These are phyloP conservation scores for Tortrix viridana DNA, from an alignment of 2,888 invertebrate species.

Conservation along the genomic window DNA sequence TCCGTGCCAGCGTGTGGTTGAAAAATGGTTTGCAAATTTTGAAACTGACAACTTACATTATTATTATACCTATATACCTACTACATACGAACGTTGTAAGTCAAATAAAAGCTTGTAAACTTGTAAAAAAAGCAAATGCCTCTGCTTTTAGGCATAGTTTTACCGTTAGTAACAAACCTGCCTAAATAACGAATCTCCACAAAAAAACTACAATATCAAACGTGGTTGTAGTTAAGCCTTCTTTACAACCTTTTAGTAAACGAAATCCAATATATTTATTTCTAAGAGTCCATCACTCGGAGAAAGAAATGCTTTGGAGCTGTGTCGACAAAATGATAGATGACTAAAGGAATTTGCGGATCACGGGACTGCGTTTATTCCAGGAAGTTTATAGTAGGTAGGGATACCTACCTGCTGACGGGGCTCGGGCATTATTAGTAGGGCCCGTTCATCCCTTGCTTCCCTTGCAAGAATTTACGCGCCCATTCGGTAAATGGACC, in stretches of 20 bases:
- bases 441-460: slow-evolving; percentile 21
- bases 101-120: no score
- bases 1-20: no score
- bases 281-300: slow-evolving; percentile 26
- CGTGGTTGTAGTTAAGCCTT: neutral
- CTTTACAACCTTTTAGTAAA: slow-evolving; percentile 1
- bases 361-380: slow-evolving; percentile 19
- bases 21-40: no score
- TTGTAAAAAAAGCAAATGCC: no score
- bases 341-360: slow-evolving; percentile 25
- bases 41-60: no score
- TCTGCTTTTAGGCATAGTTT: no score
- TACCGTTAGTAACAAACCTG: no score
- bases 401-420: slow-evolving; percentile 34
- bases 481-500: slow-evolving; percentile 32
- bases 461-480: slow-evolving; percentile 31
- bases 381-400: slow-evolving; percentile 26
- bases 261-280: slow-evolving; percentile 28
- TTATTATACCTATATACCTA: no score
- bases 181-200: no score
- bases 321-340: slow-evolving; percentile 33
- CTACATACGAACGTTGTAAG: no score
- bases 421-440: slow-evolving; percentile 7
- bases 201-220: no score
- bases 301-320: slow-evolving; percentile 25